Base-by-base conservation (phyloP, 2,113 vertebrate genomes). In the Tapirus terrestris region DNA sequence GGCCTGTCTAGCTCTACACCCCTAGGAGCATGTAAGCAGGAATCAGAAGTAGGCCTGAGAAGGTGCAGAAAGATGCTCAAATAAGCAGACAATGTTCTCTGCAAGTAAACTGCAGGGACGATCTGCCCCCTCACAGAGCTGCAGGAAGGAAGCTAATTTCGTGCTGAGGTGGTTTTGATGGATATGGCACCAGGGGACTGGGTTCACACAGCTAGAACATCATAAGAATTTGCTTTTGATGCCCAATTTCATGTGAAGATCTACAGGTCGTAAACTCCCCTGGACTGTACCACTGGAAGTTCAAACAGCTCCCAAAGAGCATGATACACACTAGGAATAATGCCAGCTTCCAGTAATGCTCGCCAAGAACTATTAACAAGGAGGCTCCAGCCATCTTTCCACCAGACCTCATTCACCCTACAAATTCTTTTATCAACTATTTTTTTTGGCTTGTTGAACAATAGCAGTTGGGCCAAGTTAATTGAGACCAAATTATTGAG, bases 161-260 rank as follows among this genome's bases (percentile, higher is more conserved):
- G 2, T 56, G 65, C 65, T 0, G 25, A 73, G 83, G 80, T 61
- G 48, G 77, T 81, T 96, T 90, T 93, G 76, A 96, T n/a, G 76
- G 68, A 72, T 87, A 72, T 29, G 68, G 83, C 21, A 27, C 65
- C 53, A 80, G 53, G 29, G 63, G 21, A 84, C 83, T 12, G 11
- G 20, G 53, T 80, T 87, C 60, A 9, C 75, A 92, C 11, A 10
- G 39, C 60, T 87, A 95, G 79, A 90, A 83, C 65, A 87, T 29
- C 90, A 1, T 13, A 96, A 56, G 70, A 56, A 43, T 79, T 79
- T 82, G 61, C 29, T 91, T 89, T 65, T 56, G 85, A 77, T 51
- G 80, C 79, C 63, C 68, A 67, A 81, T 96, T 96, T 92, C 94
- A 77, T 43, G 45, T 70, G 58, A 96, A 67, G 65, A 92, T 76